Evolutionary conservation across 2,113 vertebrate species (phyloP).

Genomic region (Semnornis frantzii): DNA sequence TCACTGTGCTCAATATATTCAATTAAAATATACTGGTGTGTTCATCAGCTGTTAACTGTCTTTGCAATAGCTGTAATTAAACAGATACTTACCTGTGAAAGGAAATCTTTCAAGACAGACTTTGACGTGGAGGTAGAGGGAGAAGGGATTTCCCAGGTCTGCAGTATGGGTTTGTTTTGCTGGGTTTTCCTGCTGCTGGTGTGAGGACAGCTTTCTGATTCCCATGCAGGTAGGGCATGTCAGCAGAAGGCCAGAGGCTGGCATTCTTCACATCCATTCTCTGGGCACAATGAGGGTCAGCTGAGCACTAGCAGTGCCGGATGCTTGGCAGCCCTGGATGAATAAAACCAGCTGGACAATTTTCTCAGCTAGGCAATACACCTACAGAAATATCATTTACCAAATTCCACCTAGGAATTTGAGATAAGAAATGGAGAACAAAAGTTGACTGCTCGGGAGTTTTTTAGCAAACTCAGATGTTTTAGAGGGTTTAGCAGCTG

Average conservation of each 20-base stretch:
- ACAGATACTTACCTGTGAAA: slow-evolving; percentile 13
- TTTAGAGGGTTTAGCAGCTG: slow-evolving; percentile 6
- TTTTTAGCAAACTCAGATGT: slow-evolving; percentile 1
- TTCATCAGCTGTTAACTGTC: slow-evolving; percentile 56
- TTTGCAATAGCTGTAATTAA: slow-evolving; percentile 65
- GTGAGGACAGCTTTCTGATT: background rate
- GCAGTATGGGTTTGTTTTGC: background rate
- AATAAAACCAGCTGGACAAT: background rate
- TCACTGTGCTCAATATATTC: slow-evolving; percentile 46
- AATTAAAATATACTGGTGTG: slow-evolving; percentile 51
- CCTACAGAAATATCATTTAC: background rate
- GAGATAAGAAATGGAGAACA: background rate
- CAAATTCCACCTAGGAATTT: background rate
- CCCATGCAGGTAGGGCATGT: background rate
- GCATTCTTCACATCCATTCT: background rate
- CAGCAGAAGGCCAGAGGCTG: background rate
- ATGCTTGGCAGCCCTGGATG: background rate
- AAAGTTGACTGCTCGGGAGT: background rate
- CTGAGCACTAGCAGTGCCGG: background rate
- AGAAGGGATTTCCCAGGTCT: background rate
- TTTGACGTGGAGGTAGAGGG: background rate
- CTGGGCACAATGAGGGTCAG: background rate
- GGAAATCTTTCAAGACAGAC: slow-evolving; percentile 11
- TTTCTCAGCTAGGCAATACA: background rate
- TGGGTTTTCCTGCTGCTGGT: background rate